phyloP scores from a whole-genome alignment of 1,140 invertebrate genomes.

The Drosophila ananassae region DNA sequence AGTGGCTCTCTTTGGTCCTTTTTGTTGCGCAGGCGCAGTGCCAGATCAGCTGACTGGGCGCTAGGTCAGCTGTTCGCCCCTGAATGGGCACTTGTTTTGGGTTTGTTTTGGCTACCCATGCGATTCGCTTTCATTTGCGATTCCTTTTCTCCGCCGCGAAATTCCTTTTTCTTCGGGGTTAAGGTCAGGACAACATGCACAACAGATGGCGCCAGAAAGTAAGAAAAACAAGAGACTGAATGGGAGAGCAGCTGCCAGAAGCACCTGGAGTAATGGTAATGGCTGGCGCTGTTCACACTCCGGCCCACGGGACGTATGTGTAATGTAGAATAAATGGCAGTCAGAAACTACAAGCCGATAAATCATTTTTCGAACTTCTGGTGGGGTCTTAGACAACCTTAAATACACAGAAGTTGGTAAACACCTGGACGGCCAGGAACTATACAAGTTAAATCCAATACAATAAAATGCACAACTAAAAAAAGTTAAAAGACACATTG shows the following conservation, averaged over 20 bases:
- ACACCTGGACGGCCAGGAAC: no score
- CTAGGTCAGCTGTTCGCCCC: constrained; percentile 50
- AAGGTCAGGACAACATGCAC: constrained; percentile 62
- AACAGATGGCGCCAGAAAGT: constrained; percentile 66
- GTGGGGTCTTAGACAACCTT: background rate
- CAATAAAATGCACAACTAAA: constrained; percentile 6
- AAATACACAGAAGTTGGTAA: background rate
- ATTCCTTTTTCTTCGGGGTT: constrained; percentile 43
- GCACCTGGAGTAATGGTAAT: constrained; percentile 60
- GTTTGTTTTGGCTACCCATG: constrained; percentile 15
- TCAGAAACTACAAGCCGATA: constrained; percentile 13
- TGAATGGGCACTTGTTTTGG: constrained; percentile 60
- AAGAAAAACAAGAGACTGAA: background rate
- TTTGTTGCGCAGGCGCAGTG: constrained; percentile 51
- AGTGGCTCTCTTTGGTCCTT: constrained; percentile 31
- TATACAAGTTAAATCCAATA: no score
- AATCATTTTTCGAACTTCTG: constrained; percentile 29
- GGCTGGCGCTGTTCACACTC: constrained; percentile 65
- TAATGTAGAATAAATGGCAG: constrained; percentile 26
- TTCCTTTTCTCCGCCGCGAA: background rate
- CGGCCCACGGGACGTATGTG: constrained; percentile 57
- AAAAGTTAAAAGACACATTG: background rate
- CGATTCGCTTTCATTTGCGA: constrained; percentile 3
- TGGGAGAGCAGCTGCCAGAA: constrained; percentile 13
- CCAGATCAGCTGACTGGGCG: constrained; percentile 49